Percentiles rank a stretch among this genome's conserved stretches.
Evolutionary conservation across 2,113 vertebrate species (phyloP).

Genomic region (Chloropsis cyanopogon): DNA sequence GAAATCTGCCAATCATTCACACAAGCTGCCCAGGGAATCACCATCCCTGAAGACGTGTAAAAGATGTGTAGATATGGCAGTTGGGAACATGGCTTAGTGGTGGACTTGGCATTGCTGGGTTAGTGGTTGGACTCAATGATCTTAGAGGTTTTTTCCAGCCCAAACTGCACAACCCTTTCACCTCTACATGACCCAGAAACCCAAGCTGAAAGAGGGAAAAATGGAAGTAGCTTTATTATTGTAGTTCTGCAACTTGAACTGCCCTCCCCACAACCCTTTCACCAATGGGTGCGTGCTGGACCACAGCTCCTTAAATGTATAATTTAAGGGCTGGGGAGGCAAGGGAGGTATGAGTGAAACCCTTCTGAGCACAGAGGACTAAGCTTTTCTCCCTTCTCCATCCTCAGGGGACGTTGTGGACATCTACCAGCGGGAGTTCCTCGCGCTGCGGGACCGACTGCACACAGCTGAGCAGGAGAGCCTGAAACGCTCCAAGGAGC

Average conservation of each 20-base stretch:
- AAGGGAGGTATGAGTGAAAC: background rate
- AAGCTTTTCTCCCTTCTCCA: background rate
- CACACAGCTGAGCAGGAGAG: slow-evolving; percentile 94
- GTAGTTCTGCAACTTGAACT: background rate
- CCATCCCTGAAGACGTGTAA: background rate
- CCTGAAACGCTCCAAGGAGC: slow-evolving; percentile 94
- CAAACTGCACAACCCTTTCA: no score
- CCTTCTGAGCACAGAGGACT: background rate
- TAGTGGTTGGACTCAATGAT: background rate
- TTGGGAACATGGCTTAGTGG: background rate
- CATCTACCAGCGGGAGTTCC: slow-evolving; percentile 93
- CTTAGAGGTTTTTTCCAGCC: background rate
- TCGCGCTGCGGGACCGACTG: slow-evolving; percentile 89
- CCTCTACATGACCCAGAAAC: background rate
- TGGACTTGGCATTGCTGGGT: background rate
- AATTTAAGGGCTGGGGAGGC: background rate
- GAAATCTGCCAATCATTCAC: background rate
- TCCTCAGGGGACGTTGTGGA: slow-evolving; percentile 88
- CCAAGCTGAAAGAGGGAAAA: background rate
- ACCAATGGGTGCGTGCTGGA: accelerated
- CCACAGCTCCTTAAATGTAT: background rate
- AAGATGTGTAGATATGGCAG: background rate
- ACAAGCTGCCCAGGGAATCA: background rate
- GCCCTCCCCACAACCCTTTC: background rate
- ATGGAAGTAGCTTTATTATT: background rate